Conservation (phyloP, 2,888 invertebrate genomes). For the Cistogaster globosa region DNA sequence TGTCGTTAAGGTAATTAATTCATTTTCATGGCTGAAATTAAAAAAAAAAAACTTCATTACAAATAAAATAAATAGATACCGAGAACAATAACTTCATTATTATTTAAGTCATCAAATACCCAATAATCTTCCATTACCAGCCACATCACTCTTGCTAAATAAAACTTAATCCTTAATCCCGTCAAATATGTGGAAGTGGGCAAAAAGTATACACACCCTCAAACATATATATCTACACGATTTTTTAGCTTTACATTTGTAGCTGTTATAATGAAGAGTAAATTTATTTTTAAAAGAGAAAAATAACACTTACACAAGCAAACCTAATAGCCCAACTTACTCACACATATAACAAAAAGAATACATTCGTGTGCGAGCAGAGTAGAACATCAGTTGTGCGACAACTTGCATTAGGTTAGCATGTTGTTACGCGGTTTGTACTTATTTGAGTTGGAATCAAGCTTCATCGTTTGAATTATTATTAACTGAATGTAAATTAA, state of each 20-base stretch:
- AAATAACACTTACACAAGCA: constrained; percentile 20
- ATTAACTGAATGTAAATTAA: constrained; percentile 49
- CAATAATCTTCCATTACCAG: constrained; percentile 33
- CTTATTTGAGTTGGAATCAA: constrained; percentile 42
- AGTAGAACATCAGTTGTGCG: constrained; percentile 84
- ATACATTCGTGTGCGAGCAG: constrained; percentile 63
- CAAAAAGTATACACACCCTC: constrained; percentile 16
- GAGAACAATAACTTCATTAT: neutral
- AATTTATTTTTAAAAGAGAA: constrained; percentile 12
- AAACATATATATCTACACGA: neutral
- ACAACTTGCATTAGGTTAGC: constrained; percentile 85
- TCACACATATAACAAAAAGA: constrained; percentile 33
- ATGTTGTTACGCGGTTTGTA: constrained; percentile 83
- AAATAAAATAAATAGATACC: too few relatives aligned
- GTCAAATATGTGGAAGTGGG: constrained; percentile 46
- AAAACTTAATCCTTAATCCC: constrained; percentile 65
- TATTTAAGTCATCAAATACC: constrained; percentile 20
- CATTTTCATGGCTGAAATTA: too few relatives aligned
- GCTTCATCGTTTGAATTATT: neutral
- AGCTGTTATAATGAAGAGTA: constrained; percentile 35
- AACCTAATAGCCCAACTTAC: constrained; percentile 34
- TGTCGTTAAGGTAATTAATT: too few relatives aligned
- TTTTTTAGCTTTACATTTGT: too few relatives aligned
- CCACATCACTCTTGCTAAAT: constrained; percentile 34
- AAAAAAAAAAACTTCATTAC: too few relatives aligned